Evolutionary conservation across 2,888 invertebrate genomes (phyloP).

Genomic region (Sipunculus nudus): DNA sequence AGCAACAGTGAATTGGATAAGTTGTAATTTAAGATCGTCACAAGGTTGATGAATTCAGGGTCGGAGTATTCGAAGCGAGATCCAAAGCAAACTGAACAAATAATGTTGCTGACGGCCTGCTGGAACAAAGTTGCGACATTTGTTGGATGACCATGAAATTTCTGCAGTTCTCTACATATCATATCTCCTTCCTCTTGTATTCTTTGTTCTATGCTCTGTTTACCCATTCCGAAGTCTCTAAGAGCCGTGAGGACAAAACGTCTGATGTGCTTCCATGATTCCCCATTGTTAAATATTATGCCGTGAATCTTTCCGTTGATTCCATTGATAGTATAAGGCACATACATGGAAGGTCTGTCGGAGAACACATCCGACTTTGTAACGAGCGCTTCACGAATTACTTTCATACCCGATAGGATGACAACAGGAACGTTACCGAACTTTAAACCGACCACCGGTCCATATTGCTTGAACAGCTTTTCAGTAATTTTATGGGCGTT

Average conservation of each 20-base stretch:
- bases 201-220: constrained; percentile 7
- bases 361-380: constrained; percentile 7
- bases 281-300: neutral
- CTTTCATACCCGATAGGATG: constrained; percentile 4
- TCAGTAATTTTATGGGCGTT: too few species aligned
- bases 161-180: neutral
- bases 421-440: neutral
- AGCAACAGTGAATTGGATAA: too few species aligned
- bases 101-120: constrained; percentile 7
- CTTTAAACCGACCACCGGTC: too few species aligned
- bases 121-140: neutral
- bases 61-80: too few species aligned
- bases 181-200: constrained; percentile 7
- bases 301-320: neutral
- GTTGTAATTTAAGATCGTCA: too few species aligned
- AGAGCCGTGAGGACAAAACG: constrained; percentile 5
- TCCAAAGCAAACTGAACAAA: constrained; percentile 9
- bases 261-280: constrained; percentile 4
- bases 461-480: too few species aligned
- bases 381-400: constrained; percentile 11
- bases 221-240: constrained; percentile 16
- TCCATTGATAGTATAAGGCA: neutral
- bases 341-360: constrained; percentile 5
- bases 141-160: neutral
- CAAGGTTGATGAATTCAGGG: too few species aligned